These are phyloP conservation scores for Ranitomeya variabilis DNA, from an alignment of 2,113 vertebrate genomes.

Conservation along the genomic window DNA sequence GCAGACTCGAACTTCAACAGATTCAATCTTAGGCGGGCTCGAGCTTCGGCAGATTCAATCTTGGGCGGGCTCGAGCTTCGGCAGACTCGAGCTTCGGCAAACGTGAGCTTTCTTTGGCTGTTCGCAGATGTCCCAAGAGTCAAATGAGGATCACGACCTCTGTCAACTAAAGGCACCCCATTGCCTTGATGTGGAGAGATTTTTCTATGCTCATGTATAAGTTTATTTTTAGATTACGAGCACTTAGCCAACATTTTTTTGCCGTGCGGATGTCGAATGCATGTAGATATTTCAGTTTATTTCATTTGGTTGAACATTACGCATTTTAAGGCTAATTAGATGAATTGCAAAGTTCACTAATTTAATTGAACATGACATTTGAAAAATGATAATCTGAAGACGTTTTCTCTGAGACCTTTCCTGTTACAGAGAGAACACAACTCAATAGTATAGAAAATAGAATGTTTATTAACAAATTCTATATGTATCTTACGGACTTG, in stretches of 20 bases:
- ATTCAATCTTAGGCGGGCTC: too few species aligned
- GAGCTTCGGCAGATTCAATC: too few species aligned
- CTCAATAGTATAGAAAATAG: neutral
- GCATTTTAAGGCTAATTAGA: slow-evolving; percentile 26
- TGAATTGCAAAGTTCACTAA: neutral
- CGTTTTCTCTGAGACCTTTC: neutral
- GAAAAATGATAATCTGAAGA: neutral
- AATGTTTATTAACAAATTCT: too few species aligned
- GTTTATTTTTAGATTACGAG: neutral
- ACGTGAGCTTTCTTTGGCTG: too few species aligned
- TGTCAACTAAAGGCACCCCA: too few species aligned
- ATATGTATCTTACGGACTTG: too few species aligned
- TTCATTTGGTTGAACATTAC: slow-evolving; percentile 9
- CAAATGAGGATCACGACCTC: too few species aligned
- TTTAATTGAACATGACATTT: slow-evolving; percentile 35
- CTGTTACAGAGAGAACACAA: neutral
- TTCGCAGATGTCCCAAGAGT: too few species aligned
- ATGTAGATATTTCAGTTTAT: neutral
- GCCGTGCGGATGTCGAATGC: neutral
- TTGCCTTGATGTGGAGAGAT: too few species aligned
- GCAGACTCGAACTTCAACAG: too few species aligned
- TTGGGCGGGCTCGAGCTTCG: too few species aligned
- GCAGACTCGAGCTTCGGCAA: too few species aligned
- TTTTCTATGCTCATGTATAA: neutral
- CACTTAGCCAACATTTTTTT: slow-evolving; percentile 5